These are phyloP conservation scores for Choreutis nemorana DNA, from an alignment of 2,888 invertebrate genomes.

Conservation along the genomic window DNA sequence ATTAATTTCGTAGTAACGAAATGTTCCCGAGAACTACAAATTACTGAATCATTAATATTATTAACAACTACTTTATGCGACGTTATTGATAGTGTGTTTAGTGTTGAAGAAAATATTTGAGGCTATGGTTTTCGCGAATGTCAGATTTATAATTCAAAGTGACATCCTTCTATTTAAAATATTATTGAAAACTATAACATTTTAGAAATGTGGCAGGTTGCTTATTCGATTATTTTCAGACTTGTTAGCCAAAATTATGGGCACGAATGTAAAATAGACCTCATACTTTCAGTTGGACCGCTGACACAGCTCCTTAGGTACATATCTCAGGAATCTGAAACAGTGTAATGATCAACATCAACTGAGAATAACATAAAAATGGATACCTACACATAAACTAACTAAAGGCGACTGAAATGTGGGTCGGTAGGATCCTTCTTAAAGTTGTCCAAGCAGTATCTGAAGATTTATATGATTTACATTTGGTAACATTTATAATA, in stretches of 20 bases:
- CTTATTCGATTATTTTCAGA: constrained; percentile 49
- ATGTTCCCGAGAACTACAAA: neutral
- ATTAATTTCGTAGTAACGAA: constrained; percentile 13
- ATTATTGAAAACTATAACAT: too few relatives aligned
- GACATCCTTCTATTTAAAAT: neutral
- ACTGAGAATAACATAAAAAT: constrained; percentile 7
- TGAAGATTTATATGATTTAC: constrained; percentile 40
- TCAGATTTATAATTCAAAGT: neutral
- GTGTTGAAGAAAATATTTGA: too few relatives aligned
- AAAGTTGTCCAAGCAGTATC: constrained; percentile 36
- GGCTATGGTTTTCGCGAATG: neutral
- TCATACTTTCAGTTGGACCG: constrained; percentile 43
- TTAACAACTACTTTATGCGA: neutral
- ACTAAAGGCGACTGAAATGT: constrained; percentile 26
- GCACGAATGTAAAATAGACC: constrained; percentile 51
- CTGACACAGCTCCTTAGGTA: constrained; percentile 38
- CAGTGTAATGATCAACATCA: constrained; percentile 9
- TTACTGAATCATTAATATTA: neutral
- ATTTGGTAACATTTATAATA: constrained; percentile 38
- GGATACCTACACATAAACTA: constrained; percentile 1
- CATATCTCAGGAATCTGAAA: constrained; percentile 13
- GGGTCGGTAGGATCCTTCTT: constrained; percentile 45
- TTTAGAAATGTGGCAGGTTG: constrained; percentile 55
- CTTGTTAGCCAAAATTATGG: constrained; percentile 37
- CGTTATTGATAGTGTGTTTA: too few relatives aligned